Base-by-base conservation (phyloP, 2,113 vertebrate genomes). In the Gambusia holbrooki region DNA sequence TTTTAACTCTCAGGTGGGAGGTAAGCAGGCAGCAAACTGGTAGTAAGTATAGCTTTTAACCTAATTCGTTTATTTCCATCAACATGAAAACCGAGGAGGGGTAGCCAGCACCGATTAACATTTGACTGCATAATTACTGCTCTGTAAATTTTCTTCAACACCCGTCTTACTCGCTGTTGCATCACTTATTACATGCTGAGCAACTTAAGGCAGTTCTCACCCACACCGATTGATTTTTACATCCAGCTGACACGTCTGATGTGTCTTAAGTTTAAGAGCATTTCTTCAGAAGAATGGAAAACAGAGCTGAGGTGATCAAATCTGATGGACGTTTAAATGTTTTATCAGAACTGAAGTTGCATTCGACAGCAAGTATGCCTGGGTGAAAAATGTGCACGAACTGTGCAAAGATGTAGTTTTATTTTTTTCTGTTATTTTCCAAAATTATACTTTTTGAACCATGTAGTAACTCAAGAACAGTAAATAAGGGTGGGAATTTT, bases 121-220 rank as follows among this genome's bases (percentile, higher is more conserved):
- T 70, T 73, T 75, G 17, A 37, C 19, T 66, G 29, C 48, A 63
- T 69, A 81, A 75, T 70, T 71, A 63, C 27, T 35, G 37, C 64
- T 45, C 72, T 73, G 48, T 74, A 35, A 81, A 66, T 76, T 62
- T 69, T 62, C 73, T 62, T 66, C 42, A 54, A 73, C 84, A 62
- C 60, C 32, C 17, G 4, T 45, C 29, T 84, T 77, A 65, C 73
- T 40, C 25, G 0, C 37, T n/a, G 64, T 82, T 88, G 77, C 76
- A 32, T 84, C 72, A 88, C 66, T 70, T 22, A 33, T 72, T 71
- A 35, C 58, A 71, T 22, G 71, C 58, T 45, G 30, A 54, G 78
- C 69, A 58, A 69, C 76, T 67, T 66, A 69, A 76, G 45, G 33
- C 54, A 33, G 62, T 78, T 80, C 48, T 73, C 76, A 83, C 37